Evolutionary conservation across 2,113 vertebrate genomes (phyloP).

Genomic region (Lamprotornis superbus): DNA sequence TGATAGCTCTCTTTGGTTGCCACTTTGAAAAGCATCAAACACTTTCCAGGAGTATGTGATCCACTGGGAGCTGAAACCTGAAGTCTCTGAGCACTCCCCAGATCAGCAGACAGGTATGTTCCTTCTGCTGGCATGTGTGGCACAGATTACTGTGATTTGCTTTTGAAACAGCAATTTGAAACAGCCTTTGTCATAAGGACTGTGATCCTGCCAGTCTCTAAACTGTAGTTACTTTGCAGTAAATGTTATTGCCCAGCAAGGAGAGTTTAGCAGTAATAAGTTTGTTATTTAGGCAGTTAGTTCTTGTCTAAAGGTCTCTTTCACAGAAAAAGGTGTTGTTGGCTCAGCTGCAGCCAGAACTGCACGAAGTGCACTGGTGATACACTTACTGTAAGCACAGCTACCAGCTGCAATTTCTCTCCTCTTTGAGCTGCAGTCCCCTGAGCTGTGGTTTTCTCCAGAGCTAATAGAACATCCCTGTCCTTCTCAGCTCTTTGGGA

Average conservation of each 20-base stretch:
- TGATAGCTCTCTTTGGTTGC: background rate
- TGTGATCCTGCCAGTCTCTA: background rate
- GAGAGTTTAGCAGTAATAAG: background rate
- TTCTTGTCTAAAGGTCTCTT: background rate
- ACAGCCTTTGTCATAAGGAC: background rate
- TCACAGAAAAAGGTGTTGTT: background rate
- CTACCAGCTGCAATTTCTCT: background rate
- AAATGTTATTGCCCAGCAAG: background rate
- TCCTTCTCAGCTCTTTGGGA: background rate
- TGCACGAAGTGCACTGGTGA: background rate
- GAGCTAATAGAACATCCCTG: background rate
- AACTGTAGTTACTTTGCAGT: background rate
- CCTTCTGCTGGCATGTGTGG: background rate
- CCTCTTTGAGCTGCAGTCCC: background rate
- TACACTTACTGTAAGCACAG: background rate
- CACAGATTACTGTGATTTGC: background rate
- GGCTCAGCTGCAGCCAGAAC: background rate
- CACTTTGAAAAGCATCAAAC: constrained; percentile 2
- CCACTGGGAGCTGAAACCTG: background rate
- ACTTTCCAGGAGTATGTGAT: background rate
- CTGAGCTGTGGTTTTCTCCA: background rate
- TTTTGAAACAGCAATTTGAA: background rate
- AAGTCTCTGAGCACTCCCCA: background rate
- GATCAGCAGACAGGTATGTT: background rate
- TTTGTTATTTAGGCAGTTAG: background rate